These are phyloP conservation scores for Hippocampus kuda DNA, from an alignment of 2,797 vertebrate species.

Conservation along the genomic window DNA sequence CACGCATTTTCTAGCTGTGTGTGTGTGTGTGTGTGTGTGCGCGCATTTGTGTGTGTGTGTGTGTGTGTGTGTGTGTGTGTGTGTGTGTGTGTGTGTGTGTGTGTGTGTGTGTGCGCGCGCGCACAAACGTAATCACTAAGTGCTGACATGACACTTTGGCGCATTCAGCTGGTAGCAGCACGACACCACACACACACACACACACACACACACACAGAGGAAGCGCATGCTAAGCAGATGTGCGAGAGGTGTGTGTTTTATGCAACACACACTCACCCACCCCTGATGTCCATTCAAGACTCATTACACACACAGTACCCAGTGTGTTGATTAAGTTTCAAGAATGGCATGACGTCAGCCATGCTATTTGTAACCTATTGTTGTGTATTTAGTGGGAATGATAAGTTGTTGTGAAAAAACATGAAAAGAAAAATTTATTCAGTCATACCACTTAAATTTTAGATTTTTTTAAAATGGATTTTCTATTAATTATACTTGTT, in stretches of 20 bases:
- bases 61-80: no score
- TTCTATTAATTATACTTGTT: background rate
- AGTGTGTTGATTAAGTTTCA: background rate
- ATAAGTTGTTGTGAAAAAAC: background rate
- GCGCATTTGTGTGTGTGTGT: background rate
- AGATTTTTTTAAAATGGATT: background rate
- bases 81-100: background rate
- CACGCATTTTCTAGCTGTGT: background rate
- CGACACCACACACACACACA: no score
- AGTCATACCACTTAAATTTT: no score
- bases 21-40: background rate
- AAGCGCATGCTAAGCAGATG: constrained; percentile 7
- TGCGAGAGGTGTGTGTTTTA: background rate
- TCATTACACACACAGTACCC: constrained; percentile 1
- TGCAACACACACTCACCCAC: background rate
- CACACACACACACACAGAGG: background rate
- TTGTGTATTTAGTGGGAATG: no score
- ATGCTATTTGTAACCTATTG: background rate
- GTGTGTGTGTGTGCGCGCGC: no score
- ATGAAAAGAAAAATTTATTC: background rate
- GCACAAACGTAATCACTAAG: no score
- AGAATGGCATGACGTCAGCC: background rate
- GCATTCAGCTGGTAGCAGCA: no score
- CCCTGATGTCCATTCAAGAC: background rate
- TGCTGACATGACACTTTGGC: no score